Conservation (phyloP, 2,113 vertebrate species). For the Forbesichthys agassizii region DNA sequence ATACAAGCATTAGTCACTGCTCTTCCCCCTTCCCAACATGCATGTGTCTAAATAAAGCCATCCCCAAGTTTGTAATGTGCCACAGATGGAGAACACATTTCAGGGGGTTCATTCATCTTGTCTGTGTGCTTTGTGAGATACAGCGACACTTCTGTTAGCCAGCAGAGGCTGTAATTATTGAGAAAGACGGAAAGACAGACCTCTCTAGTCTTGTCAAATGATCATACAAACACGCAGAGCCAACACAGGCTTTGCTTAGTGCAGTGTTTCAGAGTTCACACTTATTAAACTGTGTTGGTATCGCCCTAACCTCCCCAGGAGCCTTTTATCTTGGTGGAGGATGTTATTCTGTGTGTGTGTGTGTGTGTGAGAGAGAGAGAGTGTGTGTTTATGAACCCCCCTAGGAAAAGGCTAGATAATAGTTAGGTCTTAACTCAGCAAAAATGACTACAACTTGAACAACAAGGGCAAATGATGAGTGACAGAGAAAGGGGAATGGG, state of each 20-base stretch:
- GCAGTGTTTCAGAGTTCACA: slow-evolving; percentile 58
- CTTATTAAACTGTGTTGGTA: slow-evolving; percentile 74
- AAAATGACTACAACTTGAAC: slow-evolving; percentile 5
- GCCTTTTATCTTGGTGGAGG: slow-evolving; percentile 45
- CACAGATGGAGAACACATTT: slow-evolving; percentile 51
- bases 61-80: slow-evolving; percentile 45
- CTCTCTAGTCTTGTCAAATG: slow-evolving; percentile 45
- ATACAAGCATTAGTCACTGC: not conserved
- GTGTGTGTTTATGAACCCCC: not conserved
- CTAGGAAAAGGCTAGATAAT: slow-evolving; percentile 55
- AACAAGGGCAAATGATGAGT: not conserved
- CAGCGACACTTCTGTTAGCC: slow-evolving; percentile 29
- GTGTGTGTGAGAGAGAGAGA: not conserved
- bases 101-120: slow-evolving; percentile 48
- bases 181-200: slow-evolving; percentile 15
- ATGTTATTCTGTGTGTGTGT: slow-evolving; percentile 35
- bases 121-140: slow-evolving; percentile 15
- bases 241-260: slow-evolving; percentile 22
- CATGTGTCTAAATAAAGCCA: slow-evolving; percentile 47
- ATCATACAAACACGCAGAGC: slow-evolving; percentile 17
- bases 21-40: slow-evolving; percentile 30
- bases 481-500: not conserved
- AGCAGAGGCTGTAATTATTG: slow-evolving; percentile 48
- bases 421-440: slow-evolving; percentile 60
- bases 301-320: slow-evolving; percentile 55